Evolutionary conservation across 2,888 invertebrate genomes (phyloP).

Genomic region (Spicauda simplicius): DNA sequence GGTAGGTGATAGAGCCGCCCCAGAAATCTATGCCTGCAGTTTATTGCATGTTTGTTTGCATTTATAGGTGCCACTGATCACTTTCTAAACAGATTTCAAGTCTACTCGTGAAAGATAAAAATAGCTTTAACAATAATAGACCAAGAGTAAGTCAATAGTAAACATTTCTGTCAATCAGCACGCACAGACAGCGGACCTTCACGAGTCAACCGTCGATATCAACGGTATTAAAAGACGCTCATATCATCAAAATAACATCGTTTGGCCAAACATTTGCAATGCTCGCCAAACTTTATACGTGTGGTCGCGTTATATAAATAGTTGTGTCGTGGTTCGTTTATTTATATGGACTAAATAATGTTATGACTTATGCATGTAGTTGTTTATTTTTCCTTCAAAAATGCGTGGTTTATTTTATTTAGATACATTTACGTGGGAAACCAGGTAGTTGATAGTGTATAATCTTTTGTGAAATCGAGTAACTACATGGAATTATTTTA

Average conservation of each 20-base stretch:
- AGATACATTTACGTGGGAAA: neutral
- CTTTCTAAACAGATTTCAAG: neutral
- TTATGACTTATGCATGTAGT: constrained; percentile 8
- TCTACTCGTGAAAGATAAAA: neutral
- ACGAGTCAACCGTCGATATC: constrained; percentile 38
- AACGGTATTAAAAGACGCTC: constrained; percentile 34
- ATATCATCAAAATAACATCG: constrained; percentile 47
- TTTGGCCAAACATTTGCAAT: constrained; percentile 39
- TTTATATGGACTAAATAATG: constrained; percentile 32
- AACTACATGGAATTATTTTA: too few species aligned
- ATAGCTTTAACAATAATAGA: neutral
- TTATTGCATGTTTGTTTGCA: too few species aligned
- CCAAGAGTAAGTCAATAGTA: constrained; percentile 7
- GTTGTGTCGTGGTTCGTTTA: constrained; percentile 29
- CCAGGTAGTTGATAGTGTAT: neutral
- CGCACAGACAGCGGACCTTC: constrained; percentile 15
- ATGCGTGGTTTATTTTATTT: neutral
- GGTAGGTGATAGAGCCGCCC: too few species aligned
- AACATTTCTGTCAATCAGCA: constrained; percentile 33
- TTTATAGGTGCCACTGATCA: too few species aligned
- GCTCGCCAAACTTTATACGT: constrained; percentile 28
- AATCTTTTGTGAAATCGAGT: too few species aligned
- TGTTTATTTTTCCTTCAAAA: constrained; percentile 6
- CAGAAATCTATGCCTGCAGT: too few species aligned
- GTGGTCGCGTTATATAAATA: constrained; percentile 26